Base-by-base conservation (phyloP, 2,888 invertebrate species). In the Sinohyriopsis cumingii region DNA sequence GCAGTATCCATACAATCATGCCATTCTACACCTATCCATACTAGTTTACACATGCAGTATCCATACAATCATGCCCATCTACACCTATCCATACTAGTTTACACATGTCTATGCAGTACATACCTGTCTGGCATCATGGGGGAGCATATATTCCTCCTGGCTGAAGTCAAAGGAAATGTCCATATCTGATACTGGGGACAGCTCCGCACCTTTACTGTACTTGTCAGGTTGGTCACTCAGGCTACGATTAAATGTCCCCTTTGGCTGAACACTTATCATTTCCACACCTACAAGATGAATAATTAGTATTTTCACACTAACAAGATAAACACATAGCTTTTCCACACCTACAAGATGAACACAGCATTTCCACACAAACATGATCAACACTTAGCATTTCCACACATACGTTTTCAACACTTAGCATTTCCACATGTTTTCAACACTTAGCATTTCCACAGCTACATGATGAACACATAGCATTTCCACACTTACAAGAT, bases 131-230 rank as follows among this genome's bases (percentile, higher is more conserved):
- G n/a, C 6, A 57, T 57, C 22, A 57, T 9, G 9, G 22, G 57
- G 57, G 7, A 18, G 25, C 28, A 28, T 59, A 6, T 6, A 6
- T 65, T 84, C 82, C 55, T 82, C 82, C 1, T 80, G 66, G n/a
- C 76, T 78, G 62, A 85, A 82, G 55, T 83, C 83, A 33, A 83
- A 72, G 15, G 76, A 73, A 53, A 85, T 81, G 57, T 86, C 86
- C 18, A 82, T 68, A 63, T 86, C 86, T 0, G 84, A 80, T 54
- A 84, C 79, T 22, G 82, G 77, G 6, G 82, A 78, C 28, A 84
- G 65, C 20, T 71, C 54, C 15, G 56, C 57, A 45, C 45, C 45
- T 12, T 12, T 63, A 59, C 67, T 67, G 55, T 53, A 24, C 33
- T 69, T 55, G 18, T 68, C 59, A 55, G 67, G 57, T 28, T n/a